A percentile compares a stretch with the other conserved stretches of the same genome.
phyloP scores from a whole-genome alignment of 2,113 vertebrate species.

The Glareola pratincola region DNA sequence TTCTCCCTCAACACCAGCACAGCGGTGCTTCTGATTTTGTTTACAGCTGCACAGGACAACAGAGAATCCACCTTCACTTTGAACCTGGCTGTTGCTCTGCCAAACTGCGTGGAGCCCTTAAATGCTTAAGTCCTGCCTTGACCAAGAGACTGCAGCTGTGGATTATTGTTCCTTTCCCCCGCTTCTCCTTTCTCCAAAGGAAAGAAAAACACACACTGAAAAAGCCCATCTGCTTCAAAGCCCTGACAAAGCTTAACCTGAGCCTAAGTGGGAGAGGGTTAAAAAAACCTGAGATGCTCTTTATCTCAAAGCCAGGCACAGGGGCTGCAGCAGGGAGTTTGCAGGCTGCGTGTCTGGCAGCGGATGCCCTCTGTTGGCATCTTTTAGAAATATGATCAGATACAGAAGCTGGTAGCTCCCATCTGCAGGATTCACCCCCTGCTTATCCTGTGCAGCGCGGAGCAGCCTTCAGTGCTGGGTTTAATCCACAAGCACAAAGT shows the following conservation, averaged over 20 bases:
- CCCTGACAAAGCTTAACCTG: background rate
- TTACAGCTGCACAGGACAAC: background rate
- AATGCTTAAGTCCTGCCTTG: background rate
- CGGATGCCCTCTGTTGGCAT: slow-evolving; percentile 80
- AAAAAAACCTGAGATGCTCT: background rate
- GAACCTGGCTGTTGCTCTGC: background rate
- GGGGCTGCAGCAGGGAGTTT: background rate
- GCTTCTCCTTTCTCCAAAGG: background rate
- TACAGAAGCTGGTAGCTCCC: background rate
- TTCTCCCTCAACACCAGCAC: background rate
- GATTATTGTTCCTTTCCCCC: fast-evolving
- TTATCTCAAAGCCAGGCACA: background rate
- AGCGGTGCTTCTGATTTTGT: background rate
- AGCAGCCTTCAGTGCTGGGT: background rate
- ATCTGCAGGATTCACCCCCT: fast-evolving
- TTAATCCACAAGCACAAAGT: fast-evolving
- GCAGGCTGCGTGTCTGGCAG: background rate
- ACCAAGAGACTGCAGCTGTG: background rate
- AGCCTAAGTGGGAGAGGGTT: background rate
- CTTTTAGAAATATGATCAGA: slow-evolving; percentile 58
- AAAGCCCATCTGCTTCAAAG: background rate
- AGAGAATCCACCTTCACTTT: background rate
- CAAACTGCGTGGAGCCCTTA: background rate
- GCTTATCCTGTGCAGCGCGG: fast-evolving
- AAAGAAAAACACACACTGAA: background rate